Base-by-base conservation (phyloP, 2,888 invertebrate genomes). In the Andrena marginata region DNA sequence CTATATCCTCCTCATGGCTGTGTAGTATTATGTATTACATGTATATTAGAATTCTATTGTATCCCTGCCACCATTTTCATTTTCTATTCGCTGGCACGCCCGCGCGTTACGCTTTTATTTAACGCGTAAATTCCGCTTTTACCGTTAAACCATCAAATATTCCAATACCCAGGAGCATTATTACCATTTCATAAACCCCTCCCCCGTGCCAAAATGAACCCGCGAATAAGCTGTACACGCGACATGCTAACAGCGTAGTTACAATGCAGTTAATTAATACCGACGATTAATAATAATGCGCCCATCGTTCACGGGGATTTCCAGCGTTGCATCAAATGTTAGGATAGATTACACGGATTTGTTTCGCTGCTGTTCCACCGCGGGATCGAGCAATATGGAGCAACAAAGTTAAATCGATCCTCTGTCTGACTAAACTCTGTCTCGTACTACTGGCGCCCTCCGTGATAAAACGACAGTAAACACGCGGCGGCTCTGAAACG, bases 181-280 rank as follows among this genome's bases (percentile, higher is more conserved):
- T 56, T 56, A 23, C 23, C 10, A 23, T 56, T 23, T 23, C 23
- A 56, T 42, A 56, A 56, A 56, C 23, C 3, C 4, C 26, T 26
- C 23, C 3, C 4, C 26, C 1, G 4, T 10, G 6, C 2, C 5
- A 8, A 0, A 56, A 65, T 2, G 23, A 26, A 56, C 8, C 10
- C 35, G 16, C 23, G 48, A 35, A 76, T 51, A 42, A 16, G 23
- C 26, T 7, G 42, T n/a, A 13, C 10, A 10, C 8, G 51, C 63
- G 26, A 26, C 54, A 60, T 13, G 42, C 10, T 8, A 31, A 7
- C 33, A 63, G 10, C 7, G 68, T 4, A 33, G 33, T 68, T 62
- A 56, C 20, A 56, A 62, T 23, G 26, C 10, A 29, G 48, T 20
- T 69, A 77, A 79, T 79, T 77, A 78, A 77, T 42, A 29, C 26